Conservation (phyloP, 2,113 vertebrate genomes). For the Myotis lucifugus region DNA sequence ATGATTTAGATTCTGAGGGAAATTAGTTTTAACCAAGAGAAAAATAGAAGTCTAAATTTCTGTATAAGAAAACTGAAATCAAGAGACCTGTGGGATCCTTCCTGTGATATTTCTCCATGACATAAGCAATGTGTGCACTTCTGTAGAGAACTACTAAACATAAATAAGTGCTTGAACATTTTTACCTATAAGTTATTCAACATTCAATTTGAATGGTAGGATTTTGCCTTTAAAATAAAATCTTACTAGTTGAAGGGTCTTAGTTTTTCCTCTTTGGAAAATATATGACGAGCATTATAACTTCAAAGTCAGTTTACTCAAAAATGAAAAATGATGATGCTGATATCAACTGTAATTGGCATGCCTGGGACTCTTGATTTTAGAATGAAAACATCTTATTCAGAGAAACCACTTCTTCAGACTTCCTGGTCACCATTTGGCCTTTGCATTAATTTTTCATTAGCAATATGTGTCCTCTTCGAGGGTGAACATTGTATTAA, state of each 20-base stretch:
- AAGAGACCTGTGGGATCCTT: background rate
- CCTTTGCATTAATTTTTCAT: conserved; percentile 15
- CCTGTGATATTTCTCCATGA: background rate
- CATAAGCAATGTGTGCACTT: background rate
- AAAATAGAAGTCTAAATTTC: conserved; percentile 40
- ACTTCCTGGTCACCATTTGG: background rate
- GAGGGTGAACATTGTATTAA: background rate
- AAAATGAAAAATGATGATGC: background rate
- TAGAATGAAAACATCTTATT: background rate
- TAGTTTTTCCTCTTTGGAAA: background rate
- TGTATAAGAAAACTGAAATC: background rate
- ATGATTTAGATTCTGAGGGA: conserved; percentile 31
- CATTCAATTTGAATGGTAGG: background rate
- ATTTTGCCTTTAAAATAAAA: background rate
- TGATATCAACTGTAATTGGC: conserved; percentile 12
- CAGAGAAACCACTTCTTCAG: background rate
- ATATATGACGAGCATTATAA: background rate
- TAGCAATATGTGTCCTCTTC: background rate
- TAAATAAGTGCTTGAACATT: background rate
- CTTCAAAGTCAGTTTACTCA: background rate
- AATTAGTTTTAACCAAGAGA: conserved; percentile 46
- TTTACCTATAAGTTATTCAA: background rate
- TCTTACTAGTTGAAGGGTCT: background rate
- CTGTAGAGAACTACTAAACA: background rate
- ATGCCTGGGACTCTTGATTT: background rate